A percentile compares a stretch with the other conserved stretches of the same genome.
Conservation (phyloP, 2,113 vertebrate species). For the Nannospalax galili region DNA sequence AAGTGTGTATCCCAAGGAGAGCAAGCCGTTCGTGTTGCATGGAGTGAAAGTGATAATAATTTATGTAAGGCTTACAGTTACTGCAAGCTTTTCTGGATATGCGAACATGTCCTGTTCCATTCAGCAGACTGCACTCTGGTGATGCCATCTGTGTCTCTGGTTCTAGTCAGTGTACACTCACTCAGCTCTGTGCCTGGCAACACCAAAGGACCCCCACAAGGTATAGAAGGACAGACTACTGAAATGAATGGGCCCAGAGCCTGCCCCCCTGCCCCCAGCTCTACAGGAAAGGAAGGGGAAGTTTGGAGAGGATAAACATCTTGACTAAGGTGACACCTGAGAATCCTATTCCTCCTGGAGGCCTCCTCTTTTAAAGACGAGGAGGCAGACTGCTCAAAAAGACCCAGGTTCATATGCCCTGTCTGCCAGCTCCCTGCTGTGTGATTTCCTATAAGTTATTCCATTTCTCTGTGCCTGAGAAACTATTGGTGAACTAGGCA, state of each 20-base stretch:
- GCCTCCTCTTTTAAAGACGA: background rate
- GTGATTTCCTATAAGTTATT: background rate
- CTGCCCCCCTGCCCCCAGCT: background rate
- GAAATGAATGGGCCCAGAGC: fast-evolving
- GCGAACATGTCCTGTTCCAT: fast-evolving
- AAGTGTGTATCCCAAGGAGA: background rate
- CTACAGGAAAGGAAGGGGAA: background rate
- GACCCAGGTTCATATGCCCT: background rate
- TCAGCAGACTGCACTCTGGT: background rate
- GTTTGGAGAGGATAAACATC: background rate
- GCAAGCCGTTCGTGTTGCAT: background rate
- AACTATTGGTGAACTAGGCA: background rate
- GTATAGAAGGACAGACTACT: background rate
- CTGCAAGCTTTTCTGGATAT: background rate
- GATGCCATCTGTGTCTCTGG: background rate
- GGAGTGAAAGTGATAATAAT: background rate
- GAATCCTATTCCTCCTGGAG: background rate
- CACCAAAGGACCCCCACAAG: no score
- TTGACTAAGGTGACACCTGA: background rate
- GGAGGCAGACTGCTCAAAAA: background rate
- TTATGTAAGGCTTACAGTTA: background rate
- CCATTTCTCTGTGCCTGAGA: background rate
- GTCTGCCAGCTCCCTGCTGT: background rate
- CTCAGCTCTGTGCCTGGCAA: background rate
- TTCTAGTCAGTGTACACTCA: background rate